These are phyloP conservation scores for Euplexia lucipara DNA, from an alignment of 2,888 invertebrate species.

Conservation along the genomic window DNA sequence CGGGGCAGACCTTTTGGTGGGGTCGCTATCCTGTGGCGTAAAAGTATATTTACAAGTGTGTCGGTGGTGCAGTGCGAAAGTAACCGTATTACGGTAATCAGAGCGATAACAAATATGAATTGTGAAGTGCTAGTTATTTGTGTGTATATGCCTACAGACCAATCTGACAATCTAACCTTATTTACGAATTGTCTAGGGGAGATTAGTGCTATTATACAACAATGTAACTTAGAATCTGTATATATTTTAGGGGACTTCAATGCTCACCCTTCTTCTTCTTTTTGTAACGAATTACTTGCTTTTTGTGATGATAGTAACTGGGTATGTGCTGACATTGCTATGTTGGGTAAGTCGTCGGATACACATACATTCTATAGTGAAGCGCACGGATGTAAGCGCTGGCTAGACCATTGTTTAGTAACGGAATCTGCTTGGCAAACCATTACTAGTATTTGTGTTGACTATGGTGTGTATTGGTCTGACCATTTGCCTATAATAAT, in stretches of 20 bases:
- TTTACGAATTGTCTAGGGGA: neutral
- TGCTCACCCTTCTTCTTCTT: neutral
- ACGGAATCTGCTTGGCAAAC: constrained; percentile 5
- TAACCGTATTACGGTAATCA: neutral
- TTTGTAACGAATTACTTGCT: neutral
- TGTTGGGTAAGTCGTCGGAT: neutral
- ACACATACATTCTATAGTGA: constrained; percentile 1
- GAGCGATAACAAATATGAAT: neutral
- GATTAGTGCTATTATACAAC: neutral
- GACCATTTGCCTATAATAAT: neutral
- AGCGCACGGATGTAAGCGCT: too few relatives aligned
- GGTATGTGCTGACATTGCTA: neutral
- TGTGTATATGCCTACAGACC: neutral
- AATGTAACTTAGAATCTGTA: neutral
- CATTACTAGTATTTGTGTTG: neutral
- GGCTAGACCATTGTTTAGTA: neutral
- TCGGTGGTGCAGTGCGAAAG: neutral
- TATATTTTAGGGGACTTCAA: too few relatives aligned
- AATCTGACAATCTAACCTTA: neutral
- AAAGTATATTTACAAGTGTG: neutral
- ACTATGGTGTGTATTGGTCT: constrained; percentile 3
- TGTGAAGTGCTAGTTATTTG: neutral
- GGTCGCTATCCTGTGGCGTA: neutral
- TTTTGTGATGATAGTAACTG: neutral
- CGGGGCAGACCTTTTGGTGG: too few relatives aligned